Base-by-base conservation (phyloP, 2,113 vertebrate genomes). In the Callipepla squamata region DNA sequence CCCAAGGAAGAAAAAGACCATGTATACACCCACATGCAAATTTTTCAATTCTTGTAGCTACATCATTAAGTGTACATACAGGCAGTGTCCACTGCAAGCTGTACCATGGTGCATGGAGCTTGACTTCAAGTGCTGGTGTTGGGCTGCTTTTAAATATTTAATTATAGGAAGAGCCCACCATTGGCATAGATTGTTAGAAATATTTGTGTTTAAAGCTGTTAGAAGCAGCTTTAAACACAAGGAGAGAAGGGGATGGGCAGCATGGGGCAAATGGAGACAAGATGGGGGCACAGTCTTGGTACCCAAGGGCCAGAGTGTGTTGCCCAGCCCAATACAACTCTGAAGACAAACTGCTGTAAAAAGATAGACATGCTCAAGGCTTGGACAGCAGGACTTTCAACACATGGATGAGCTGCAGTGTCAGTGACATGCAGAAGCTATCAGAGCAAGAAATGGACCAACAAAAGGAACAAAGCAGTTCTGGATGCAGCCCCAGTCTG, bases 21-120 rank as follows among this genome's bases (percentile, higher is more conserved):
- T 16, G 8, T 0, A 1, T 1, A 2, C 3, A 13, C 32, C 51
- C 45, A 7, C 1, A 0, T 11, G 36, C 65, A 32, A 15, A 1
- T 45, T 42, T 32, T 22, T 14, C 44, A 79, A 34, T 44, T 79
- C 51, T 25, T 38, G 9, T 21, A 2, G 4, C 48, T 22, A 38
- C n/a, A 8, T 44, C 4, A 3, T 12, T 32, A 53, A 32, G 9
- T 5, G 32, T 5, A 8, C 21, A 6, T 2, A 2, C 9, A 4
- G 50, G 20, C 30, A 1, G 22, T 3, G 22, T 3, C 45, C 66
- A 4, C 5, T 0, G 34, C 32, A 25, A 10, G 55, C 16, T 18
- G 36, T 2, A 1, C 11, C 3, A 12, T 3, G n/a, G 47, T 11
- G 6, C 11, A 7, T 32, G 50, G 18, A 14, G 25, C 6, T 5